Evolutionary conservation across 2,797 vertebrate species (phyloP), one percentile per base, ranked within the genome.

Genomic region (Myotis planiceps): DNA sequence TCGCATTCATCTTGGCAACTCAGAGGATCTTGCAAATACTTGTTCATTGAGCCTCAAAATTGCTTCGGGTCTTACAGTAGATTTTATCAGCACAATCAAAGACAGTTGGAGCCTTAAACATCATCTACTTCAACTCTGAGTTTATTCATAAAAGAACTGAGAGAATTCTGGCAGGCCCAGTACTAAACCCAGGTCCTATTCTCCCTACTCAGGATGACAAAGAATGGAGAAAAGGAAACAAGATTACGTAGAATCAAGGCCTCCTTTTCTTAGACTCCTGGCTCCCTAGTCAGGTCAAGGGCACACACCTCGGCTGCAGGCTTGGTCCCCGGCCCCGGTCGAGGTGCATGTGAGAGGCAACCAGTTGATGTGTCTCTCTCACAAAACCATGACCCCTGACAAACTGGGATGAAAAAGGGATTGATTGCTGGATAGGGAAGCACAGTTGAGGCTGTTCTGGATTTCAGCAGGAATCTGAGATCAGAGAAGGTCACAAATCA

Each of bases 31-130:
- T 66, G 49, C 65, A 95, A 95, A 94, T 32, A 82, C 76, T 88
- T 96, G 68, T 65, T 90, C 86, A 72, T 23, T 71, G 84, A 93
- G 58, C n/a, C 91, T 97, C 92, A 92, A 85, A 95, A 96, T 49
- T 89, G 66, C 39, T 80, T 86, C 58, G n/a, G 16, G 90, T 82
- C 83, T 89, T 87, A 58, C 66, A 89, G 92, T 6, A 89, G 53
- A 84, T 84, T 95, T 69, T 74, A 93, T 74, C 42, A 49, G 55
- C 55, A 95, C 19, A 66, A 81, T 69, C 72, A 81, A 95, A 94
- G 89, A 76, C 2, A 87, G 69, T 9, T 51, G 32, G 65, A 92
- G 39, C 27, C 2, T n/a, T 58, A 25, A 76, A 58, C 3, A 18
- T 78, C 58, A 53, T 29, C 21, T 39, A 81, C 47, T 42, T 94